Base-by-base conservation (phyloP, 35 echinoderm and acorn worm genomes). In the Chiridota heheva region DNA sequence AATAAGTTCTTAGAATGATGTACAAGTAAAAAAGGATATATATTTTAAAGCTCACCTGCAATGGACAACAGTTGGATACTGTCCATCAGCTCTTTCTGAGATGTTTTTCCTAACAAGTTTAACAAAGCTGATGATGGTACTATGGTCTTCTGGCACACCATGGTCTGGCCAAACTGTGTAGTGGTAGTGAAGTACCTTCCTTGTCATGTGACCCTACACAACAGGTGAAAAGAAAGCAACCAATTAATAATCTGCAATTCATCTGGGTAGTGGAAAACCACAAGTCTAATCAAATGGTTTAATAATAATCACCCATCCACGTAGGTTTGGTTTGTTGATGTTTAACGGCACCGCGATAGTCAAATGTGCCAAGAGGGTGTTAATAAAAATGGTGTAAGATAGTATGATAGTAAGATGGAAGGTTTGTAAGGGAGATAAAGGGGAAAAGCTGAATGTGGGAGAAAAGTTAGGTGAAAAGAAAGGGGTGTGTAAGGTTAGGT, bases 21-120 rank as follows among this genome's bases (percentile, higher is more conserved):
- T 13, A 53, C 48, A n/a, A n/a, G n/a, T n/a, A n/a, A n/a, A n/a
- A n/a, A n/a, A n/a, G n/a, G n/a, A n/a, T n/a, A n/a, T n/a, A n/a
- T n/a, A n/a, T n/a, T n/a, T n/a, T n/a, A n/a, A n/a, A n/a, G n/a
- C 0, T 49, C 73, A 97, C 93, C 93, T 97, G 84, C 93, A 97
- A 69, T 97, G 93, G 2, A 91, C 93, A 0, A 97, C 36, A 30
- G 67, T 41, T 22, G 93, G 93, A 38, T 61, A n/a, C n/a, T n/a
- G 61, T 16, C 75, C 63, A 12, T 84, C 81, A 42, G 8, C 2
- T 28, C 76, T 63, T 40, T 82, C 18, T 67, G 48, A 67, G 38
- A 90, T 90, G 33, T 58, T 36, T 3, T 79, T 70, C 29, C 93
- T 57, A 3, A 97, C 78, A 3, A 35, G 70, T 40, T 73, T 34